phyloP scores from a whole-genome alignment of 2,113 vertebrate genomes.

The Sylvietta virens region DNA sequence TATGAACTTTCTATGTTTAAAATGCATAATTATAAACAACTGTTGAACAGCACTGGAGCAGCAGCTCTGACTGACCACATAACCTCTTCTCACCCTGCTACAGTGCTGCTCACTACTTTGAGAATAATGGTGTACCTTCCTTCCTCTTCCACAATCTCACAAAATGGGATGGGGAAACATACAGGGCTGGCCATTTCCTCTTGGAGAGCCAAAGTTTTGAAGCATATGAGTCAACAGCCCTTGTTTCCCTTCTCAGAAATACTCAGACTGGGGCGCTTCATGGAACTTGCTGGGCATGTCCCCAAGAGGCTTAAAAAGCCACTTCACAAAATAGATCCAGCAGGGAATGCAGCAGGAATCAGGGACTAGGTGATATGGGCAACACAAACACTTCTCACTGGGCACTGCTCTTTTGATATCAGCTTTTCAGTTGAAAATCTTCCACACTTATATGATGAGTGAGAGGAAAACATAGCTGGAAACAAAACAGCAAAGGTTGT shows the following conservation, averaged over 20 bases:
- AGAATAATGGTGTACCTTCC: neutral
- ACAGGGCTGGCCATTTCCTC: conserved; percentile 40
- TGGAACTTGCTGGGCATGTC: neutral
- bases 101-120: neutral
- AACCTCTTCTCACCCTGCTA: neutral
- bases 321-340: neutral
- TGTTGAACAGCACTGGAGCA: neutral
- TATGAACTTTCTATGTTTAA: neutral
- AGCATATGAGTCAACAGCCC: conserved; percentile 29
- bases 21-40: neutral
- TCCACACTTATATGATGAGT: neutral
- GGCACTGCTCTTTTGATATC: neutral
- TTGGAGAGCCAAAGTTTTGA: conserved; percentile 15
- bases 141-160: conserved; percentile 20
- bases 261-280: neutral
- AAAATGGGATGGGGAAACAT: conserved; percentile 41
- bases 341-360: neutral
- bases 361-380: neutral
- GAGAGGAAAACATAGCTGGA: neutral
- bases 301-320: neutral
- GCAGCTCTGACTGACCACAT: neutral
- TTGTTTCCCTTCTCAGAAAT: conserved; percentile 1
- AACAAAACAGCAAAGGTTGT: neutral
- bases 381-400: neutral
- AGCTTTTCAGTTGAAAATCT: neutral